Base-by-base conservation (phyloP, 2,113 vertebrate species). In the Erythrocercus mccallii region DNA sequence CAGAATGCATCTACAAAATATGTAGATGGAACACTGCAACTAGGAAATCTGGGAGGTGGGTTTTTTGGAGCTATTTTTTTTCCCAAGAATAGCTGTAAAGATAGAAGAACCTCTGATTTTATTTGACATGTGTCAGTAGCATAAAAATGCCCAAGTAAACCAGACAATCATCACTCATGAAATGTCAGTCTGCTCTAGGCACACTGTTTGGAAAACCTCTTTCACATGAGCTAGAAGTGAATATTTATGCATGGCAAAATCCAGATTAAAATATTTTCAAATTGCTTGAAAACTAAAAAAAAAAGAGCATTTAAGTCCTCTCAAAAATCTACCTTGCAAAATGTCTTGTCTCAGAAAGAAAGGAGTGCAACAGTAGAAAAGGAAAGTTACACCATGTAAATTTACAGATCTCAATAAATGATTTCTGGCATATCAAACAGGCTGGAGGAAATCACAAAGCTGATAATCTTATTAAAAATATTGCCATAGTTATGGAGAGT, bases 91-190 rank as follows among this genome's bases (percentile, higher is more conserved):
- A 86, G 31, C 57, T 77, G 13, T 53, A 58, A 81, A 90, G 47
- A 76, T 8, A 88, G 56, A 92, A 78, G 6, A 79, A 28, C 15
- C 21, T 79, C 57, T 95, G 93, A 97, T 95, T 91, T 84, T 81
- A 66, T 92, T 92, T 96, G 94, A 96, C 93, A 79, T 66, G 60
- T 86, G 88, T 95, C 95, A 94, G 90, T 60, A 88, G 35, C 86
- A 94, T 92, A 70, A 94, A 96, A 95, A 90, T 56, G 40, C 48
- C 94, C 72, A 90, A 86, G 89, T 45, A 95, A 88, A 88, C 7
- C 13, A 95, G 84, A 81, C 72, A 92, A 70, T 94, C 85, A 94
- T 95, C 72, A 88, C 66, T 92, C 84, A 70, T 86, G 96, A 97
- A 96, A 94, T 77, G 84, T 77, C 90, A 91, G 28, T n/a, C 78